These are phyloP conservation scores for Irena cyanogastra DNA, from an alignment of 2,113 vertebrate genomes.

Conservation along the genomic window DNA sequence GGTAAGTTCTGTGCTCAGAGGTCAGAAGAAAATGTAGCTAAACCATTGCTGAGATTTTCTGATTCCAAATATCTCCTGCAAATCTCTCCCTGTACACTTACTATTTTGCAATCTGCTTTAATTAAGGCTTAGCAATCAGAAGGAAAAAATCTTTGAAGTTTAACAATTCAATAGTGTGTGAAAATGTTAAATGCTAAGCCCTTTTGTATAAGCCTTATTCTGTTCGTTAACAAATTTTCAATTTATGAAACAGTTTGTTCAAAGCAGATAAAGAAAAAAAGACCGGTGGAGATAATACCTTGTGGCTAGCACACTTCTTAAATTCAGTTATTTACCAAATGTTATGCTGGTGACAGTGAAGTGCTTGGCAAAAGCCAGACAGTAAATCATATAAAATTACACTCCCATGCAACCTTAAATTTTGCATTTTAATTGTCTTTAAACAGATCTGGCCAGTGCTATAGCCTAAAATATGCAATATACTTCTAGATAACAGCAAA, in stretches of 20 bases:
- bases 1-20: conserved; percentile 5
- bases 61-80: conserved; percentile 12
- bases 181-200: conserved; percentile 40
- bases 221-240: not conserved
- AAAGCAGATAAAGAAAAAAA: not conserved
- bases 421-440: conserved; percentile 65
- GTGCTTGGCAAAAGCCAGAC: not conserved
- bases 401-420: conserved; percentile 21
- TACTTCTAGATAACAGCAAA: conserved; percentile 18
- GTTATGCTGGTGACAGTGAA: conserved; percentile 18
- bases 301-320: not conserved
- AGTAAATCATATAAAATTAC: conserved; percentile 58
- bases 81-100: not conserved
- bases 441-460: conserved; percentile 19
- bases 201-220: conserved; percentile 5
- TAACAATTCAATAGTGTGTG: not conserved
- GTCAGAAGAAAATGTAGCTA: conserved; percentile 17
- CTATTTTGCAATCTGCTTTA: conserved; percentile 40
- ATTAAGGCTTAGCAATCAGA: conserved; percentile 48
- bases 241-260: not conserved
- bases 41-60: not conserved
- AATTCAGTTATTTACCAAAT: conserved; percentile 66
- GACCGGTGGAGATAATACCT: not conserved
- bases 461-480: conserved; percentile 20
- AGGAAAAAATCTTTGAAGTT: conserved; percentile 42